Base-by-base conservation (phyloP, 2,888 invertebrate species). In the Alloscopus bannaensis region DNA sequence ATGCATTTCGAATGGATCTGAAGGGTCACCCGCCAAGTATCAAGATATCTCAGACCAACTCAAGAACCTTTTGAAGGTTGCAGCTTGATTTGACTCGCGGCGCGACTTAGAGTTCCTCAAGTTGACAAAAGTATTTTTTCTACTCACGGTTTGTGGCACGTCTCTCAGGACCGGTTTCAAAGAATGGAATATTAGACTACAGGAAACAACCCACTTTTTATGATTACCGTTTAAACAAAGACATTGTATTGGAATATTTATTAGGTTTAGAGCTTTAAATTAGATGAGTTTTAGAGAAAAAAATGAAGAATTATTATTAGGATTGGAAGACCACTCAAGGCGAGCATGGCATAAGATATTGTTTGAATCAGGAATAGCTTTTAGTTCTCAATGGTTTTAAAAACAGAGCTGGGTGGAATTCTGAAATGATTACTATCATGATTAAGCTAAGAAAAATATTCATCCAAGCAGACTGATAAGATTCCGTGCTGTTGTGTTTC, bases 41-140 rank as follows among this genome's bases (percentile, higher is more conserved):
- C 77, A 81, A 62, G 77, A 81, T 66, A 81, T 81, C 60, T 81
- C 81, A 13, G 77, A 65, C 36, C 76, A 76, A 62, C 60, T 81
- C 26, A 81, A 81, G 68, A 70, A 45, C 66, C 77, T 81, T 20
- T 42, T 81, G 36, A 81, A 81, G 59, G 77, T 81, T 59, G 76
- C 81, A 36, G 81, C 81, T 60, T 81, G 64, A 71, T 26, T 55
- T n/a, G n/a, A 29, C 26, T 66, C 20, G 29, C 18, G 26, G 40
- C 52, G 24, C 52, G 66, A 60, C 72, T 64, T n/a, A n/a, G n/a
- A 72, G 77, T 78, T 70, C 52, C 60, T 70, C 62, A 64, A 29
- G 70, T 70, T 71, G 45, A 64, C 28, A 40, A 22, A n/a, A 62
- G 20, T 64, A 60, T 47, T 52, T 68, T 68, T 66, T n/a, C n/a